Base-by-base conservation (phyloP, 2,888 invertebrate species). In the Exocentrus adspersus region DNA sequence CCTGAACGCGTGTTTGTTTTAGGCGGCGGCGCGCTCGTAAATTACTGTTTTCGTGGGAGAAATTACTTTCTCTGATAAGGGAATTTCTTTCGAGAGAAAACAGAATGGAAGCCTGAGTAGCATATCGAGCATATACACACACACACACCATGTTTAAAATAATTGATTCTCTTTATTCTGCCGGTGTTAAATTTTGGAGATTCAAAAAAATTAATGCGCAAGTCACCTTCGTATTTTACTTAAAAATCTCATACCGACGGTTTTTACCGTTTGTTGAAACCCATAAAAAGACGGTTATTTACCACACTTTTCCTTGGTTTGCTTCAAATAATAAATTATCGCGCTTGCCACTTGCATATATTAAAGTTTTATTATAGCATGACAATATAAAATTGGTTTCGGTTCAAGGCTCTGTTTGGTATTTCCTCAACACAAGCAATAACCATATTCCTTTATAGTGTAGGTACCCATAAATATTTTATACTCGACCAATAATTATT, bases 1-100 rank as follows among this genome's bases (percentile, higher is more conserved):
- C 42, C 20, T 42, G 14, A 54, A 28, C 32, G 20, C 16, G 43
- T 54, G 54, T 42, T 54, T 54, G 17, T 14, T 24, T 42, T 9
- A 43, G 37, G 20, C 21, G 37, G 4, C 17, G 28, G 6, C 10
- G 21, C n/a, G 28, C 24, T 12, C 54, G 14, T 54, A 59, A 59
- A 41, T 41, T 17, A 32, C 12, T 28, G 12, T 41, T 37, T 50
- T 50, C 20, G 58, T 59, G 46, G 48, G 41, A 50, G 50, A 59
- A 59, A 59, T 59, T 50, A 59, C 58, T 50, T 59, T 50, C 58
- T 59, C 37, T 37, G 58, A 59, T 59, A 59, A 59, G 58, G 20
- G 46, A 59, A 32, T 32, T 32, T 32, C 32, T 32, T 32, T 7
- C n/a, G n/a, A n/a, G n/a, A n/a, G n/a, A n/a, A n/a, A n/a, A n/a